Conservation (phyloP, 2,113 vertebrate species). For the Lampris incognitus region DNA sequence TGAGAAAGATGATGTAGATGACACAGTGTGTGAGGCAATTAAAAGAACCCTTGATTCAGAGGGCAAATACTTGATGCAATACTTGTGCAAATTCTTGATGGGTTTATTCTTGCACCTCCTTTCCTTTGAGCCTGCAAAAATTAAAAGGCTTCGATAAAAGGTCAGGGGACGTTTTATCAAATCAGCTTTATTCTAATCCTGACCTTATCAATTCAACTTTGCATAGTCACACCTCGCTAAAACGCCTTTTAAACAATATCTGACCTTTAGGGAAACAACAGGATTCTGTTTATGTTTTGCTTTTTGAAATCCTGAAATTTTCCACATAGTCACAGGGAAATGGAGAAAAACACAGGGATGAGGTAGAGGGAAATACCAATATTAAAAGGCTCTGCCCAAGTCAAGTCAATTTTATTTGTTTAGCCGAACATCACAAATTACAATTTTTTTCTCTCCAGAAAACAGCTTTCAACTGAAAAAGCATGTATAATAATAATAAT, state of each 20-base stretch:
- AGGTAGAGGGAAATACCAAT: conserved; percentile 22
- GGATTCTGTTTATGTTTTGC: conserved; percentile 35
- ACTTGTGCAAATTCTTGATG: conserved; percentile 5
- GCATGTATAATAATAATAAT: neutral
- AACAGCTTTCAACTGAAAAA: neutral
- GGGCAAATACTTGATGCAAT: neutral
- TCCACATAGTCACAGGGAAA: neutral
- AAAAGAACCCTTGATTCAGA: neutral
- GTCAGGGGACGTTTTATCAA: conserved; percentile 56
- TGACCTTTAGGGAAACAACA: conserved; percentile 74
- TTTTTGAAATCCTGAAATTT: conserved; percentile 32
- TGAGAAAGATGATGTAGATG: no score
- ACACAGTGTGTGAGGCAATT: no score
- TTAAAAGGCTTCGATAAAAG: conserved; percentile 63
- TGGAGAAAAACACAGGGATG: neutral
- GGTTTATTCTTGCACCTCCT: conserved; percentile 28
- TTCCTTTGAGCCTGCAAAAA: neutral
- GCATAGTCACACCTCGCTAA: conserved; percentile 57
- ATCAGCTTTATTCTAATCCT: conserved; percentile 78
- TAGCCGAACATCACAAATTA: no score
- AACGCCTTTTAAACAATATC: conserved; percentile 60
- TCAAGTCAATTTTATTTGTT: no score
- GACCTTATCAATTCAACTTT: conserved; percentile 79
- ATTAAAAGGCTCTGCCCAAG: neutral
- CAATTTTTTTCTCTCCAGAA: neutral